A percentile compares a stretch with the other conserved stretches of the same genome.
These are phyloP conservation scores for Pitangus sulphuratus DNA, from an alignment of 2,797 vertebrate genomes.

Conservation along the genomic window DNA sequence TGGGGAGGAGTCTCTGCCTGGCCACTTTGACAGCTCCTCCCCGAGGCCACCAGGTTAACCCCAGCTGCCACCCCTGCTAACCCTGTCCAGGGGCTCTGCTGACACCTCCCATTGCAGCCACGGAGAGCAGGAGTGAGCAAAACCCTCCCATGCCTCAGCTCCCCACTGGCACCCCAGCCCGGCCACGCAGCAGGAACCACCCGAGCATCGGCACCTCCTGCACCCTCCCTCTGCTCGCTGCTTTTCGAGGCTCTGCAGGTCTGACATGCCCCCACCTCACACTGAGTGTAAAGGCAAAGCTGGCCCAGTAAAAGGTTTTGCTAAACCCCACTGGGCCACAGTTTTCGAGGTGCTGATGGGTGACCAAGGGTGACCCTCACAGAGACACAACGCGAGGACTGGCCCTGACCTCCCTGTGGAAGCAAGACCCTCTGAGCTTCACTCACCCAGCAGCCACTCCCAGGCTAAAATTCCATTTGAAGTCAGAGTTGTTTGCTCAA, in stretches of 20 bases:
- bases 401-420: not conserved
- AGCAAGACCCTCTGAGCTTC: not conserved
- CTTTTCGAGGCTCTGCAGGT: not conserved
- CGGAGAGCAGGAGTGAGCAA: not conserved
- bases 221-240: not conserved
- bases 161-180: not conserved
- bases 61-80: not conserved
- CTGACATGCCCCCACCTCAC: not conserved
- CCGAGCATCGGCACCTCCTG: rapidly evolving
- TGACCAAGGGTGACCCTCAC: not conserved
- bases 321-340: not conserved
- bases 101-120: not conserved
- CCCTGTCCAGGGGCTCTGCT: rapidly evolving
- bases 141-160: rapidly evolving
- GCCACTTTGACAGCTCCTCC: constrained; percentile 32
- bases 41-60: not conserved
- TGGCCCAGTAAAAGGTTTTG: not conserved
- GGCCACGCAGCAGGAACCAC: rapidly evolving
- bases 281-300: not conserved
- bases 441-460: not conserved
- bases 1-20: constrained; percentile 53
- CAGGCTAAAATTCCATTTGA: not conserved
- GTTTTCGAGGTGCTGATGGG: not conserved
- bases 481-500: not conserved
- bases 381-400: rapidly evolving